Evolutionary conservation across 1,140 invertebrate genomes (phyloP).

Genomic region (Anthonomus grandis): DNA sequence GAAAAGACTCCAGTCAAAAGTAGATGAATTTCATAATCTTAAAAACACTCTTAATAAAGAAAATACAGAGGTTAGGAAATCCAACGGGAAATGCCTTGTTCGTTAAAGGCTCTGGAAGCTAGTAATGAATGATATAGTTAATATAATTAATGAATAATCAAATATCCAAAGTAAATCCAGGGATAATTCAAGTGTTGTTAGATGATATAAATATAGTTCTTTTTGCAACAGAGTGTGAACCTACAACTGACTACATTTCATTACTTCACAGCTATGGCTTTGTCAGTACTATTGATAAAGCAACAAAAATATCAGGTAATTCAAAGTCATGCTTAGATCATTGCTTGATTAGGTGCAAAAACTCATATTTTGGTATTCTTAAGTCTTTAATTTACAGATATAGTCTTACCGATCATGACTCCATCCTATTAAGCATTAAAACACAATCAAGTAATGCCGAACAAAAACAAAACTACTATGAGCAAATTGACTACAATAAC

Average conservation of each 20-base stretch:
- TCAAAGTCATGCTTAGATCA: neutral
- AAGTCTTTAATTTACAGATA: neutral
- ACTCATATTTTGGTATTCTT: neutral
- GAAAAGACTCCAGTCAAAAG: too few species aligned
- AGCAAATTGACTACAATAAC: neutral
- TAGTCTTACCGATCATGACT: neutral
- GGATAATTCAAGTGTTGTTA: neutral
- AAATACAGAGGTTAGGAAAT: too few species aligned
- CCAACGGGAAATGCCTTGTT: too few species aligned
- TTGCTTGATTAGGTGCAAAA: neutral
- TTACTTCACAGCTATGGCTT: neutral
- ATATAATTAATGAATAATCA: too few species aligned
- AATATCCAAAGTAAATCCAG: neutral
- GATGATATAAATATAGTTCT: neutral
- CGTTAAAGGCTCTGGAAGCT: too few species aligned
- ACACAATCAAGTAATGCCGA: too few species aligned
- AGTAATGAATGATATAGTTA: too few species aligned
- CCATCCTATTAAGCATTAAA: neutral
- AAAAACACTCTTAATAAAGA: too few species aligned
- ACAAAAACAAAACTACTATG: slow-evolving; percentile 1
- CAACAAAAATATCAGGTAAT: neutral
- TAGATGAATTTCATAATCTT: too few species aligned
- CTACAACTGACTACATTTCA: neutral
- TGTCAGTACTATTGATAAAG: neutral
- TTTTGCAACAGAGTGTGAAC: neutral